These are phyloP conservation scores for Ahaetulla prasina DNA, from an alignment of 2,113 vertebrate species.

Conservation along the genomic window DNA sequence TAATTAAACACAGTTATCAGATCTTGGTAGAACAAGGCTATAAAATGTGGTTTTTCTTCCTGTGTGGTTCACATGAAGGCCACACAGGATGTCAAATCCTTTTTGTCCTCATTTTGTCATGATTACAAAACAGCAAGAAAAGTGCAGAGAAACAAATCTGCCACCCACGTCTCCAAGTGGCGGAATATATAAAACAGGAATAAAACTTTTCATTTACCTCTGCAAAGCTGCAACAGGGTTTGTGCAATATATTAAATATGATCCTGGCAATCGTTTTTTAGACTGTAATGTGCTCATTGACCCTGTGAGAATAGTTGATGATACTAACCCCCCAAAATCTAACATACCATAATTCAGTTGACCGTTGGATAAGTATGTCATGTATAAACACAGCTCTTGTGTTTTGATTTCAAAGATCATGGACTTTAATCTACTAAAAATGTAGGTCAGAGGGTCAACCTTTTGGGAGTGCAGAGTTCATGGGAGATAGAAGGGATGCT, in stretches of 20 bases:
- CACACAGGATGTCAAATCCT: slow-evolving; percentile 1
- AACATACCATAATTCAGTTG: not conserved
- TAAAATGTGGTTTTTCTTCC: not conserved
- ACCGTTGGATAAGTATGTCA: not conserved
- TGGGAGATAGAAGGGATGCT: not conserved
- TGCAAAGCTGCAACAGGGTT: not conserved
- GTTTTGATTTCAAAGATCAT: not conserved
- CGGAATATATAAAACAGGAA: not conserved
- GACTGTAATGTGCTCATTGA: not conserved
- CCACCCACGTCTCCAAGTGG: not conserved
- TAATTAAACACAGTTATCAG: slow-evolving; percentile 11
- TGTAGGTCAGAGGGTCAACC: not conserved
- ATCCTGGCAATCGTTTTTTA: not conserved
- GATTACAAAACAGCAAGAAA: not conserved
- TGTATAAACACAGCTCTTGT: not conserved
- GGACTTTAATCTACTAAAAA: not conserved
- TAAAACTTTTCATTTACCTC: not conserved
- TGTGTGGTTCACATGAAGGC: not conserved
- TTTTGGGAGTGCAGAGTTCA: not conserved
- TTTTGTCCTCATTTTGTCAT: not conserved
- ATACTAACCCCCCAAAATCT: not conserved
- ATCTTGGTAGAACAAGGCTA: not conserved
- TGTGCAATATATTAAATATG: not conserved
- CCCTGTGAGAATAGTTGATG: not conserved
- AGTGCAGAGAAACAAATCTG: not conserved